Evolutionary conservation across 2,797 vertebrate species (phyloP), one percentile per base, ranked within the genome.

Genomic region (Takifugu ocellatus): DNA sequence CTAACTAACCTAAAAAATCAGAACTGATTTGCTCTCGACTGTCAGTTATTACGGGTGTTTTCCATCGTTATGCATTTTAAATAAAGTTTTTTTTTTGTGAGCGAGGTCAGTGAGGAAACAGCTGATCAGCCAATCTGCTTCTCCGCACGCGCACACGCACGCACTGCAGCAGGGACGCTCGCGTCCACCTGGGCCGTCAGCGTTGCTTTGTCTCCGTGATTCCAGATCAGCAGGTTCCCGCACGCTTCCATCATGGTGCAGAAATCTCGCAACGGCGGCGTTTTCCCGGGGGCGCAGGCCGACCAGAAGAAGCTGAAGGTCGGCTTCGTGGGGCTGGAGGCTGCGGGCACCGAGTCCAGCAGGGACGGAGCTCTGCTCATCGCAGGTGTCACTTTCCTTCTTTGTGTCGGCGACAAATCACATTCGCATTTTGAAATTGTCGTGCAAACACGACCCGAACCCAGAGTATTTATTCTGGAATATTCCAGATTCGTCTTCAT

Each of bases 271-370:
- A 96, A 96, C 93, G 95, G 95, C 79, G 96, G 94, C 69, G 94
- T 98, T 72, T 98, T 96, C 87, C 93, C 94, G 52, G 94, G 90
- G 54, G 89, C 93, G 5, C 84, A 83, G 61, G 82, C 92, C 75
- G 93, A 93, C 53, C 96, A 95, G 89, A 97, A 94, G 91, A 96
- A 94, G 91, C 93, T 96, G 68, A 96, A 96, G 89, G 96, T 98
- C 88, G 96, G 95, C 81, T 98, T 98, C 83, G 96, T 98, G 65
- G 96, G 95, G 71, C 77, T 98, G 76, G 95, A 97, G 79, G 88
- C 94, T 24, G 93, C 92, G 3, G 93, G 93, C 8, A 87, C 93
- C 54, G 95, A 96, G 69, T 93, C 93, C 72, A 95, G 89, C 75
- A 87, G 94, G 78, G 96, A 98, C 66, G 96, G 96, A 70, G 96